These are phyloP conservation scores for Brevimyrus niger DNA, from an alignment of 2,113 vertebrate genomes.

Conservation along the genomic window DNA sequence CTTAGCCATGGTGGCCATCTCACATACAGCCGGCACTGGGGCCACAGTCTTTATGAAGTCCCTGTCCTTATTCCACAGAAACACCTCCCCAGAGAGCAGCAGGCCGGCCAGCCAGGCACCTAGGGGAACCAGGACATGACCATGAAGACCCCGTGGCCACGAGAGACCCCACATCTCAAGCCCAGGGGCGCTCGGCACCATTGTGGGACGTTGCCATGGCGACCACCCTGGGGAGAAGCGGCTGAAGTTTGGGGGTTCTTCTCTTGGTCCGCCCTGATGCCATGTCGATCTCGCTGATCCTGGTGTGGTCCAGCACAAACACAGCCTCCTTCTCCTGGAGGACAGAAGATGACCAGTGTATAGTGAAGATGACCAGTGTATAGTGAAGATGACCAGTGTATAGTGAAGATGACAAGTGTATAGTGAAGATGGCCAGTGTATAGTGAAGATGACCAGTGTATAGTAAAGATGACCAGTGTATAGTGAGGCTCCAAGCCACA, in stretches of 20 bases:
- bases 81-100: slow-evolving; percentile 74
- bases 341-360: slow-evolving; percentile 31
- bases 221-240: slow-evolving; percentile 69
- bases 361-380: no score
- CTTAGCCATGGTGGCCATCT: slow-evolving; percentile 52
- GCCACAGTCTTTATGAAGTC: slow-evolving; percentile 71
- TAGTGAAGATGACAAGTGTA: no score
- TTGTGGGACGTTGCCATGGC: slow-evolving; percentile 72
- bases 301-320: slow-evolving; percentile 79
- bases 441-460: no score
- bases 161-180: background rate
- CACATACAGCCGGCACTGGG: slow-evolving; percentile 56
- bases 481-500: background rate
- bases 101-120: slow-evolving; percentile 82
- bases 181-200: slow-evolving; percentile 51
- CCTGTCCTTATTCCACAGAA: slow-evolving; percentile 89
- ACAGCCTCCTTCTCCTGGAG: slow-evolving; percentile 81
- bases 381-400: no score
- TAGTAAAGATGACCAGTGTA: no score
- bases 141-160: background rate
- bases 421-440: no score
- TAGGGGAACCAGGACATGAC: slow-evolving; percentile 35
- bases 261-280: slow-evolving; percentile 79
- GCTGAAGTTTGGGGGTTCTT: slow-evolving; percentile 72
- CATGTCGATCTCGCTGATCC: slow-evolving; percentile 81